These are phyloP conservation scores for Dendronephthya gigantea DNA, from an alignment of 64 coral and sea anemone species.

Conservation along the genomic window DNA sequence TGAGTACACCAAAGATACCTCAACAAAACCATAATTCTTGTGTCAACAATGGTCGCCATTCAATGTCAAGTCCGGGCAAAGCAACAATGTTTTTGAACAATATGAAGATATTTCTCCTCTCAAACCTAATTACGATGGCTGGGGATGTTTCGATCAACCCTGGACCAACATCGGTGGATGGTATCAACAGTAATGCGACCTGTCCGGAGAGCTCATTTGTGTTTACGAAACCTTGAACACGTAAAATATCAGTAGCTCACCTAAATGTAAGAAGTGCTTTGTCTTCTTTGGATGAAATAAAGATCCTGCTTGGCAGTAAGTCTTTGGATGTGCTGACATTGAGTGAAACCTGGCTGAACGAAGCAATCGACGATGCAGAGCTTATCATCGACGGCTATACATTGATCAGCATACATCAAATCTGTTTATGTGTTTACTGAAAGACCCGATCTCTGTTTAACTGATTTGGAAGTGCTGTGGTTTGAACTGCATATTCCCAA, in stretches of 20 bases:
- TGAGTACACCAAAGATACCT: too few species aligned
- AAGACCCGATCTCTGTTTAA: background rate
- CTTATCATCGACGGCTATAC: background rate
- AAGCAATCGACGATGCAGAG: background rate
- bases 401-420: background rate
- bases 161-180: background rate
- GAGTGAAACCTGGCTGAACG: background rate
- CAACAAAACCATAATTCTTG: too few species aligned
- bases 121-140: background rate
- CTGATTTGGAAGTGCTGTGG: background rate
- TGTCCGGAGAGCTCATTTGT: too few species aligned
- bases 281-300: background rate
- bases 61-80: too few species aligned
- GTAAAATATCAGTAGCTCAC: background rate
- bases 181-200: background rate
- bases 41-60: too few species aligned
- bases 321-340: background rate
- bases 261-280: background rate
- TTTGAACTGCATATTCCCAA: background rate
- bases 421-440: too few species aligned
- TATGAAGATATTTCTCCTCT: background rate
- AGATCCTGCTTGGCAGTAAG: background rate
- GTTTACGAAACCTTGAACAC: slow-evolving; percentile 12
- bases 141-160: background rate
- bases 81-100: too few species aligned